Evolutionary conservation across 2,888 invertebrate species (phyloP), one percentile per base, ranked within the genome.

Genomic region (Drosophila austrosaltans): DNA sequence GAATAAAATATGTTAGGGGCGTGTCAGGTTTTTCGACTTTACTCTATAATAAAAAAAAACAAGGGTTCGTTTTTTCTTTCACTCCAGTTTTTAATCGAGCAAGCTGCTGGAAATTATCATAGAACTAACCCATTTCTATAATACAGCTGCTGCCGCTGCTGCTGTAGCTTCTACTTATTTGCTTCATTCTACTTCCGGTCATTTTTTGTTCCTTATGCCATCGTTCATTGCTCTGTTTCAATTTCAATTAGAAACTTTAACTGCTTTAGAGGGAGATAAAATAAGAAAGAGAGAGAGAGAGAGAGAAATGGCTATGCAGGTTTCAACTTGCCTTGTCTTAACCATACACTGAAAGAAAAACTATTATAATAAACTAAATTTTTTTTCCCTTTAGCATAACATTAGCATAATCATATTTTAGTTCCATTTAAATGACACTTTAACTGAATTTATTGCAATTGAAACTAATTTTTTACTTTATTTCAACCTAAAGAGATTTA

Each of bases 161-260:
- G 8, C 36, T 36, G 8, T 8, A 8, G 1, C 36, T 36, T 10
- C 8, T 25, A 20, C 44, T 44, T 16, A 20, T 48, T 48, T 48
- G 20, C 36, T 22, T 20, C 22, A 32, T 39, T 57, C 57, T 57
- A 5, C 20, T 57, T 42, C 56, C 54, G 65, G 1, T 53, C 10
- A 32, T 10, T 36, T 57, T 57, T 20, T 32, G 22, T 61, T 32
- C 44, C 30, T 48, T 48, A 48, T 48, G 48, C 68, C 32, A 42
- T 7, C 53, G 53, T 64, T 53, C 59, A 59, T 30, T 36, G 75
- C 54, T 54, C 84, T 81, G 79, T 87, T 89, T 87, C 79, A 84
- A 79, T 89, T 84, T 89, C 87, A 84, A 84, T 89, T 84, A 84
- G 85, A 84, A 89, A 89, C 82, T 89, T 84, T 77, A 84, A 83